Evolutionary conservation across 2,113 vertebrate genomes (phyloP).

Genomic region (Zingel zingel): DNA sequence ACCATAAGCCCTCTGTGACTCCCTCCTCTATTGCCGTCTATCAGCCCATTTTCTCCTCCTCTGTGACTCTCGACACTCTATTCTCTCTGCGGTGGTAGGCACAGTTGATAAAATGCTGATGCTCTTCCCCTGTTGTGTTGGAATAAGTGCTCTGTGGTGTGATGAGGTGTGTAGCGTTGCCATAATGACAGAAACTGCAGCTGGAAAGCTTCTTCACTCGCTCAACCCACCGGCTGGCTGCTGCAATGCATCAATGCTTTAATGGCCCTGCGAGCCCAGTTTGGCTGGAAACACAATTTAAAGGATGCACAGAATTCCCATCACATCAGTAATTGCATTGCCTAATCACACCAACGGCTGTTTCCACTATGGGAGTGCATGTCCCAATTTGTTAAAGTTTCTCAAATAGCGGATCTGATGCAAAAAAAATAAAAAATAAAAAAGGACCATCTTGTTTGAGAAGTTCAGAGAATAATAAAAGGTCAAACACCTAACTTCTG

Average conservation of each 20-base stretch:
- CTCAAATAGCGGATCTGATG: neutral
- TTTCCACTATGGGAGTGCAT: slow-evolving; percentile 21
- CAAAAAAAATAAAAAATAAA: neutral
- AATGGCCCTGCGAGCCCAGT: slow-evolving; percentile 46
- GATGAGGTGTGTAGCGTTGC: slow-evolving; percentile 66
- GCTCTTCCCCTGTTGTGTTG: slow-evolving; percentile 67
- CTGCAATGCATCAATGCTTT: slow-evolving; percentile 71
- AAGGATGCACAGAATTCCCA: slow-evolving; percentile 38
- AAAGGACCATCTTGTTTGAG: neutral
- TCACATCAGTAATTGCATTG: slow-evolving; percentile 33
- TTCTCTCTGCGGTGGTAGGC: slow-evolving; percentile 58
- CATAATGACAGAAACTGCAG: slow-evolving; percentile 73
- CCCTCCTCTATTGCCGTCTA: slow-evolving; percentile 42
- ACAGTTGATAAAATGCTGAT: slow-evolving; percentile 69
- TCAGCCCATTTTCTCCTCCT: slow-evolving; percentile 64
- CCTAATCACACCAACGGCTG: slow-evolving; percentile 44
- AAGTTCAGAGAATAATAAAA: neutral
- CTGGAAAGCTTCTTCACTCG: slow-evolving; percentile 68
- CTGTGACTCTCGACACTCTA: slow-evolving; percentile 67
- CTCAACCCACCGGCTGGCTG: slow-evolving; percentile 63
- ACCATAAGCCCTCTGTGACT: slow-evolving; percentile 44
- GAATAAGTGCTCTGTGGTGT: slow-evolving; percentile 72
- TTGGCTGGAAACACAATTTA: slow-evolving; percentile 52
- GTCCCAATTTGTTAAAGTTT: slow-evolving; percentile 25
- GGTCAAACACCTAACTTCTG: neutral